phyloP scores from a whole-genome alignment of 2,113 vertebrate species.

The Neogobius melanostomus region DNA sequence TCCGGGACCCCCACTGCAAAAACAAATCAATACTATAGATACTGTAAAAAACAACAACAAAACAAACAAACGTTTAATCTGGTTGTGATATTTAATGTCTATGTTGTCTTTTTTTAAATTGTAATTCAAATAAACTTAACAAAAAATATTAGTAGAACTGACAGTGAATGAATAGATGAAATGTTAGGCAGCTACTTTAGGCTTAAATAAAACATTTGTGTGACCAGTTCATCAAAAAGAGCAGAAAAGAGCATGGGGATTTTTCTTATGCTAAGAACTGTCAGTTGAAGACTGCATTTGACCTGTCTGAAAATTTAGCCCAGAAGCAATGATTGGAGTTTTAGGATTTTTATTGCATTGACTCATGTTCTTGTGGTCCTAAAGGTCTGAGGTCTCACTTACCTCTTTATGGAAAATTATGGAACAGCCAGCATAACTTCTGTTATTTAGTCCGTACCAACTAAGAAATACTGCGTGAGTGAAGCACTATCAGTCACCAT shows the following conservation, averaged over 20 bases:
- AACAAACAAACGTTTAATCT: too few relatives aligned
- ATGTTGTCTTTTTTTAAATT: too few relatives aligned
- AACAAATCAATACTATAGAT: too few relatives aligned
- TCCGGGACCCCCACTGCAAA: too few relatives aligned
- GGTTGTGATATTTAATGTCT: too few relatives aligned
- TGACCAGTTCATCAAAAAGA: neutral
- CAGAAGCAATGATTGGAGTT: neutral
- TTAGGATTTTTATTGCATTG: constrained; percentile 7
- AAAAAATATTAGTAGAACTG: too few relatives aligned
- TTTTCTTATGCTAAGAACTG: neutral
- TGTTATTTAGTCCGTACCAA: constrained; percentile 26
- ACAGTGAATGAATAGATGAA: too few relatives aligned
- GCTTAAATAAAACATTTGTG: too few relatives aligned
- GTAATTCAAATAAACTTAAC: too few relatives aligned
- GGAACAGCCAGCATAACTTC: constrained; percentile 41
- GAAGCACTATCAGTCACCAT: neutral
- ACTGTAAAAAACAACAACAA: too few relatives aligned
- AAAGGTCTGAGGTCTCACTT: constrained; percentile 11
- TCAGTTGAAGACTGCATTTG: neutral
- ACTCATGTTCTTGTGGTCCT: constrained; percentile 11
- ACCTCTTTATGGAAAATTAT: neutral
- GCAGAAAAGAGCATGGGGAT: neutral
- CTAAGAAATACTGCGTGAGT: neutral
- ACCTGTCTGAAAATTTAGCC: neutral
- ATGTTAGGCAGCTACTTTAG: too few relatives aligned